These are phyloP conservation scores for Capra hircus DNA, from an alignment of 2,113 vertebrate genomes.

Conservation along the genomic window DNA sequence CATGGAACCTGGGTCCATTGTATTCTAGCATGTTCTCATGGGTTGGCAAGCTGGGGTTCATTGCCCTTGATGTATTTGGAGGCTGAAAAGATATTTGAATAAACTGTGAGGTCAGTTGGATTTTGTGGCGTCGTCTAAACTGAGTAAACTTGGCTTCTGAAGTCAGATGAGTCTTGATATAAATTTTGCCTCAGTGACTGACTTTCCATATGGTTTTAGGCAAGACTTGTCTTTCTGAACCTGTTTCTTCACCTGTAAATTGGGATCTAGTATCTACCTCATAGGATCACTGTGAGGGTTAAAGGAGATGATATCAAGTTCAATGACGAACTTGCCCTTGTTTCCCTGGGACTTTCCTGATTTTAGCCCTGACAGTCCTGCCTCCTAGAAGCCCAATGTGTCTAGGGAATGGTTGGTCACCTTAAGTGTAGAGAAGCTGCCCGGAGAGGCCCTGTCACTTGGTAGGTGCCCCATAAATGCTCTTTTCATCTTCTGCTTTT, in stretches of 20 bases:
- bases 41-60: not conserved
- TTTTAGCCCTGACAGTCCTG: not conserved
- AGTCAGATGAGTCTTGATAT: not conserved
- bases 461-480: not conserved
- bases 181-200: not conserved
- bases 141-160: not conserved
- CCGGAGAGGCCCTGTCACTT: not conserved
- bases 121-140: not conserved
- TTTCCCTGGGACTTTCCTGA: not conserved
- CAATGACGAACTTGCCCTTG: not conserved
- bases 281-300: not conserved
- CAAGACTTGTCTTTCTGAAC: not conserved
- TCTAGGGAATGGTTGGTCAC: not conserved
- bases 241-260: not conserved
- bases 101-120: not conserved
- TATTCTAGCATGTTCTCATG: not conserved
- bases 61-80: not conserved
- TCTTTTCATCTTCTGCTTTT: not conserved
- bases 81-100: not conserved
- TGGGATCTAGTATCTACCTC: not conserved
- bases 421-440: not conserved
- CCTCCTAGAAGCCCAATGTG: not conserved
- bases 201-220: not conserved
- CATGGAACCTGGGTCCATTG: not conserved
- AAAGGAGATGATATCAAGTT: not conserved